Evolutionary conservation across 2,113 vertebrate species (phyloP).

Genomic region (Burhinus bistriatus): DNA sequence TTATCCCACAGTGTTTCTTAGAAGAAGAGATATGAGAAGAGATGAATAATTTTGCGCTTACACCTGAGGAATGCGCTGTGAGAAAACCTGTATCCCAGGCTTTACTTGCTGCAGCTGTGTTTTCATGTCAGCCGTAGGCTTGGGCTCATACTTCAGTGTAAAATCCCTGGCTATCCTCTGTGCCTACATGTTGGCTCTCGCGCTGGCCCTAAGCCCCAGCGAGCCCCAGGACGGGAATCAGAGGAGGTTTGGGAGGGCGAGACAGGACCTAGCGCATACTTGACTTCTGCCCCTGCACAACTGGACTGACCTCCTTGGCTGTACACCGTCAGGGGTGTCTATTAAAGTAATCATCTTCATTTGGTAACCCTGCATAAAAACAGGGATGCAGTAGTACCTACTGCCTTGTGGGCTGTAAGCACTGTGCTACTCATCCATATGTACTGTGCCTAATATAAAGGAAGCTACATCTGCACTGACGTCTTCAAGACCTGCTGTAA

Average conservation of each 20-base stretch:
- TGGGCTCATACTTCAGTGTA: background rate
- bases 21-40: background rate
- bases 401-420: background rate
- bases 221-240: fast-evolving
- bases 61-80: background rate
- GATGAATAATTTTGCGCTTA: background rate
- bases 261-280: fast-evolving
- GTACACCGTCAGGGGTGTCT: too few species aligned
- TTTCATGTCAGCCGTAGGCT: background rate
- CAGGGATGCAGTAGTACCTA: background rate
- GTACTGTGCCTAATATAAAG: background rate
- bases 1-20: background rate
- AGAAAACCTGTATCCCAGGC: background rate
- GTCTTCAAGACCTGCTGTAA: background rate
- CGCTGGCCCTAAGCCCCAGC: fast-evolving
- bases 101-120: background rate
- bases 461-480: background rate
- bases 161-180: background rate
- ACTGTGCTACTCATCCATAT: background rate
- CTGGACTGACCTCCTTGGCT: background rate
- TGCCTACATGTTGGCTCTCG: fast-evolving
- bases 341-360: background rate
- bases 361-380: background rate
- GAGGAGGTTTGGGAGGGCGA: background rate
- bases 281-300: background rate